phyloP scores from a whole-genome alignment of 1,140 invertebrate genomes.

The Drosophila kepulauana region DNA sequence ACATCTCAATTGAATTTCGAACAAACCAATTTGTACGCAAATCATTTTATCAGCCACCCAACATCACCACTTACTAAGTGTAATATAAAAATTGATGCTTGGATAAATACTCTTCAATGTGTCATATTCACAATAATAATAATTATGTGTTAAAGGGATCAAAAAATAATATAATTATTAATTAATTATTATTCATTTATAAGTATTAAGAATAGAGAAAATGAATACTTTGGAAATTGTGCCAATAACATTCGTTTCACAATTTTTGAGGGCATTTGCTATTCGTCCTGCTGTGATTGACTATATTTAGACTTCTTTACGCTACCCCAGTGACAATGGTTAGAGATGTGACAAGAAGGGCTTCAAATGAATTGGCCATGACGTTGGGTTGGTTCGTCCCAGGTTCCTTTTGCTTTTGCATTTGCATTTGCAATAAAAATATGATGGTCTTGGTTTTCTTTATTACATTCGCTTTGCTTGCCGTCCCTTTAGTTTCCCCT shows the following conservation, averaged over 20 bases:
- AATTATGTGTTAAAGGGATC: too few species aligned
- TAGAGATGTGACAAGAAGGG: conserved; percentile 37
- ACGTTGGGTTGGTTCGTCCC: conserved; percentile 31
- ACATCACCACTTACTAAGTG: conserved; percentile 37
- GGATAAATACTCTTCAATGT: conserved; percentile 3
- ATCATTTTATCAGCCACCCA: conserved; percentile 74
- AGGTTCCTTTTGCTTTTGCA: conserved; percentile 57
- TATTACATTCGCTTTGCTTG: conserved; percentile 62
- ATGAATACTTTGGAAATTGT: too few species aligned
- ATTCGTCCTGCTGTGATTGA: not conserved
- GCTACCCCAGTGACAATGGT: conserved; percentile 46
- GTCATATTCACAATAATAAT: too few species aligned
- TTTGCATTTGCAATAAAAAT: conserved; percentile 76
- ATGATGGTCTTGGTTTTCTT: conserved; percentile 74
- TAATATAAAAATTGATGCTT: conserved; percentile 33
- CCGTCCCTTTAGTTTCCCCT: conserved; percentile 14
- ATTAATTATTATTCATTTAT: too few species aligned
- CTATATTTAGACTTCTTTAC: conserved; percentile 6
- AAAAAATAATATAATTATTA: too few species aligned
- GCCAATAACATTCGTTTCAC: too few species aligned
- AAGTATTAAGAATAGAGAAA: too few species aligned
- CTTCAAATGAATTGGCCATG: conserved; percentile 32
- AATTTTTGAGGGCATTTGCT: not conserved
- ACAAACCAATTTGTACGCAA: conserved; percentile 76
- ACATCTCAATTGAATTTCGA: conserved; percentile 77